Base-by-base conservation (phyloP, 1,140 invertebrate species). In the Dolichoris vasculosae region DNA sequence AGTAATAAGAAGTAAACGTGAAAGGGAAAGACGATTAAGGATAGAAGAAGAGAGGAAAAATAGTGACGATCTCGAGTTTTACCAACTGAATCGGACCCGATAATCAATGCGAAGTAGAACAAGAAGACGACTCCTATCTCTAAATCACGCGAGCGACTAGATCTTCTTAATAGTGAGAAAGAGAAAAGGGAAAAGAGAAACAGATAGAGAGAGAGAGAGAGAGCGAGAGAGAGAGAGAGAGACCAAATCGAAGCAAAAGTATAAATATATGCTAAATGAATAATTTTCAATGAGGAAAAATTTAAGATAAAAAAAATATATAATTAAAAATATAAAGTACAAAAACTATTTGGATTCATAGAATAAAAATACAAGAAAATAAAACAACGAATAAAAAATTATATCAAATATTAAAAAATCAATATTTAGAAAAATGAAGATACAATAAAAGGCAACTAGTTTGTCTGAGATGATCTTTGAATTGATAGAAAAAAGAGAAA, bases 51-150 rank as follows among this genome's bases (percentile, higher is more conserved):
- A 38, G 76, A 78, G 32, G 9, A 51, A 59, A 51, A 78, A 35
- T n/a, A 40, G 69, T 59, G 82, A 76, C 71, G 82, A 83, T 84
- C 82, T 84, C 71, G 73, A 59, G 73, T 78, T 84, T 84, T 75
- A 67, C 82, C 75, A 77, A 78, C 83, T 69, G 75, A 63, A 79
- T 79, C 35, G 59, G 59, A 64, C 75, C 73, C 63, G 83, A 84
- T 79, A 84, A 63, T 84, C 76, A 79, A 84, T 84, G 43, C 76
- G 77, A 83, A 71, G 82, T 76, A 43, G 59, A 43, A 35, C 46
- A 46, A 48, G 46, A 48, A 9, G 46, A 55, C 67, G 17, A 69
- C 38, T 38, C 0, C 67, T 40, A 38, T 73, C 75, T 9, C 51
- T 35, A 55, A 78, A 78, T 78, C 48, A 13, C 11, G 9, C n/a